Conservation (phyloP, 2,888 invertebrate genomes). For the Pyrrhia umbra region DNA sequence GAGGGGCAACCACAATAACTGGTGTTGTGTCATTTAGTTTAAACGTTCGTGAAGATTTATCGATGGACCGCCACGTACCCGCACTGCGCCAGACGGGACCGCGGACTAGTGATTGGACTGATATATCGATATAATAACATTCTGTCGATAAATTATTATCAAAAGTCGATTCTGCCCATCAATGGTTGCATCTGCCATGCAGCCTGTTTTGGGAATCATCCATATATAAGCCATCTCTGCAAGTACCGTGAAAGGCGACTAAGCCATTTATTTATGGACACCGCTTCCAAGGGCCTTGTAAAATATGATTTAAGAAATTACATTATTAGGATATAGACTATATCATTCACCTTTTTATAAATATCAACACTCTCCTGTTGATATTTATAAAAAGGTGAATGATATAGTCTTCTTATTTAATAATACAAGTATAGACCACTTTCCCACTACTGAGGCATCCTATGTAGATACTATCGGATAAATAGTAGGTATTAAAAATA, state of each 20-base stretch:
- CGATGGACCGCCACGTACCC: slow-evolving; percentile 72
- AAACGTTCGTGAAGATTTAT: slow-evolving; percentile 71
- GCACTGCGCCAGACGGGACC: slow-evolving; percentile 74
- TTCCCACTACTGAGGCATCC: no score
- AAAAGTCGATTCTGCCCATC: no score
- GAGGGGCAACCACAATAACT: slow-evolving; percentile 41
- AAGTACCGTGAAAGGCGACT: slow-evolving; percentile 32
- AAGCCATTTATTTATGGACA: slow-evolving; percentile 33
- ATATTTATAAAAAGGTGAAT: no score
- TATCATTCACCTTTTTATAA: not conserved
- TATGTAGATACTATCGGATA: no score
- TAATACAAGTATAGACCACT: no score
- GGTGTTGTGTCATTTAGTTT: slow-evolving; percentile 57
- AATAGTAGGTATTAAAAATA: no score
- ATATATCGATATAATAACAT: slow-evolving; percentile 28
- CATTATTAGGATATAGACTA: slow-evolving; percentile 9
- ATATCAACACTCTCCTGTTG: no score
- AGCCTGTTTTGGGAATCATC: slow-evolving; percentile 28
- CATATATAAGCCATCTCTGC: slow-evolving; percentile 35
- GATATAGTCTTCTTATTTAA: no score
- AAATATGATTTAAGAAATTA: slow-evolving; percentile 26
- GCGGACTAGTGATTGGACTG: slow-evolving; percentile 47
- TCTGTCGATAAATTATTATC: not conserved
- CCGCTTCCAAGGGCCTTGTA: slow-evolving; percentile 13
- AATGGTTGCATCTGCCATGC: no score